Evolutionary conservation across 2,113 vertebrate genomes (phyloP), one percentile per base, ranked within the genome.

Genomic region (Struthidea cinerea): DNA sequence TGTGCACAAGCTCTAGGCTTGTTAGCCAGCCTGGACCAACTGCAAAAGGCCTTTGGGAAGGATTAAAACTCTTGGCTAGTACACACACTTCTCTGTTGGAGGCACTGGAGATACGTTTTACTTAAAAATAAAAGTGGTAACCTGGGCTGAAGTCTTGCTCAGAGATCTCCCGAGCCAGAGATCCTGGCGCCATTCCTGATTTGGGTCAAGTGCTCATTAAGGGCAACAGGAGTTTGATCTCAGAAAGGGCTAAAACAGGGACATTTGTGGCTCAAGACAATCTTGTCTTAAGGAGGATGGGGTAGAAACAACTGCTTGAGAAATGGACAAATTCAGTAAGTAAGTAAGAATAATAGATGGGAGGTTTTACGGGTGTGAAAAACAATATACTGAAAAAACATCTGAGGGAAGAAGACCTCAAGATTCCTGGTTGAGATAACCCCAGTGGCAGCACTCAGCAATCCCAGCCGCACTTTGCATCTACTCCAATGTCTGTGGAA

Each of bases 1-100:
- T 59, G 60, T 75, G 64, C 80, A 68, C 44, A 42, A 86, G 47
- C 32, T 64, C 49, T 8, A 50, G n/a, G 39, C 57, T 92, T 61
- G 71, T 89, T 93, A 90, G 73, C 80, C 76, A 92, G 68, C 28
- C 41, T 90, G 44, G 44, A 57, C 71, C 82, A 84, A 70, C 64
- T 84, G 84, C 61, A 84, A 79, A 92, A 95, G 26, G 33, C 76
- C 73, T 87, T 87, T 75, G 88, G 93, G 92, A 96, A 86, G 44
- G 21, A 79, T 90, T 92, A 89, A 92, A 84, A 65, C 76, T 42
- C 50, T 79, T 94, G 96, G 86, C 80, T 69, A 49, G 42, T n/a
- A 57, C 65, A 35, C 26, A 64, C 41, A 30, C 32, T 24, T 52
- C 56, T 92, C 90, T 6, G 4, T 55, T 91, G 87, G 84, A 90